Evolutionary conservation across 2,797 vertebrate genomes (phyloP), one percentile per base, ranked within the genome.

Genomic region (Erpetoichthys calabaricus): DNA sequence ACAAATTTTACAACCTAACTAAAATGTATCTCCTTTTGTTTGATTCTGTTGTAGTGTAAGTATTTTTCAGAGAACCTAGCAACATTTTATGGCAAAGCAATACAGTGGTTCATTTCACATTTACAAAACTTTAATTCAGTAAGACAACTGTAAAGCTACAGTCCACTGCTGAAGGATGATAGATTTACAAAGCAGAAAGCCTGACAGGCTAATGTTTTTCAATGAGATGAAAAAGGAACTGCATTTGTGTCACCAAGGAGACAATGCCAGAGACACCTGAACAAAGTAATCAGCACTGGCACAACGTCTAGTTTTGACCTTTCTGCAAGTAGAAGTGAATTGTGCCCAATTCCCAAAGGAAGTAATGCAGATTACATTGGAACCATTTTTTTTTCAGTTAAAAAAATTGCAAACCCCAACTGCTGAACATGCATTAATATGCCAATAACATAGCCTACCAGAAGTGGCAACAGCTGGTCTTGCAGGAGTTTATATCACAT

Each of bases 381-480:
- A 45, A 57, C 8, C 41, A 43, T 25, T 57, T 57, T 42, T 50
- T n/a, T 25, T 25, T 25, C 25, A 25, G 56, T 47, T 49, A 42
- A 50, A 50, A 42, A 49, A 57, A 42, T 42, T 57, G 41, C 25
- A 41, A 43, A 49, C 5, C 56, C 46, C 56, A 57, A 42, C n/a
- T 56, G 47, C 52, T 53, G 64, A 54, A 57, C 52, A 62, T 6
- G 56, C 54, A 67, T 58, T 62, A 47, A 41, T 58, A 51, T 60
- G 7, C 47, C 64, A 46, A 42, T 54, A n/a, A 58, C 43, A 63
- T 43, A 57, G 4, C 4, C 63, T 59, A 59, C 10, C 45, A 64
- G 45, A 64, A 66, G 45, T 46, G 61, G 9, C 3, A 66, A 57
- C 64, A 61, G 50, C 43, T 65, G 59, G 8, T 63, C 51, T 3